Percentiles rank a stretch among this genome's conserved stretches.
phyloP scores from a whole-genome alignment of 2,888 invertebrate genomes.

The Oasisia sp. region DNA sequence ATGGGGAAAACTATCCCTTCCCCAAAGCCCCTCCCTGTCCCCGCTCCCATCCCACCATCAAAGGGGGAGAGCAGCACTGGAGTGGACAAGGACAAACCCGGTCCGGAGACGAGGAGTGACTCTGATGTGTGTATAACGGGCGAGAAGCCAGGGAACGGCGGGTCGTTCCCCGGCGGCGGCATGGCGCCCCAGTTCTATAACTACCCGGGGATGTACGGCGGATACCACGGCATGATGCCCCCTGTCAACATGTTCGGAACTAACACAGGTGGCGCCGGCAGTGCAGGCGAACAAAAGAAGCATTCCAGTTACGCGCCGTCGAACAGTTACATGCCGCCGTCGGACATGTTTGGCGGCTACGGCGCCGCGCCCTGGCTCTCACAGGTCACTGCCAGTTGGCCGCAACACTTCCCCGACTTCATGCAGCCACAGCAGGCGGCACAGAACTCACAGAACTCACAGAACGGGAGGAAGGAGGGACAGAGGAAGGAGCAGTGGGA shows the following conservation, averaged over 20 bases:
- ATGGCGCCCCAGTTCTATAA: background rate
- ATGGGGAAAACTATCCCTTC: background rate
- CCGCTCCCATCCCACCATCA: background rate
- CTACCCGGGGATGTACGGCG: background rate
- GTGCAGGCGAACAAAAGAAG: background rate
- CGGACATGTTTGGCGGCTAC: slow-evolving; percentile 4
- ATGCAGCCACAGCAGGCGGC: background rate
- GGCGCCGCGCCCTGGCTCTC: background rate
- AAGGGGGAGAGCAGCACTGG: background rate
- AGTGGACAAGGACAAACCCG: background rate
- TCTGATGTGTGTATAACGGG: background rate
- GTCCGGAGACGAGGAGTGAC: background rate
- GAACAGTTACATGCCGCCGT: background rate
- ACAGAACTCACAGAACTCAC: no score
- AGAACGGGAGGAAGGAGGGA: background rate
- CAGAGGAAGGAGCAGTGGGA: background rate
- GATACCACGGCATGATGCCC: background rate
- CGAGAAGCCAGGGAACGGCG: background rate
- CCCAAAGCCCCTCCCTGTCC: background rate
- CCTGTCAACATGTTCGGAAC: background rate
- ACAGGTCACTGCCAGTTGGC: background rate
- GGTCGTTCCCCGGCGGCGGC: background rate
- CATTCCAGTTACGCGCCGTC: background rate
- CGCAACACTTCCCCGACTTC: background rate
- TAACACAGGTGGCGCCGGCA: background rate